These are phyloP conservation scores for Colaptes auratus DNA, from an alignment of 2,113 vertebrate genomes.

Conservation along the genomic window DNA sequence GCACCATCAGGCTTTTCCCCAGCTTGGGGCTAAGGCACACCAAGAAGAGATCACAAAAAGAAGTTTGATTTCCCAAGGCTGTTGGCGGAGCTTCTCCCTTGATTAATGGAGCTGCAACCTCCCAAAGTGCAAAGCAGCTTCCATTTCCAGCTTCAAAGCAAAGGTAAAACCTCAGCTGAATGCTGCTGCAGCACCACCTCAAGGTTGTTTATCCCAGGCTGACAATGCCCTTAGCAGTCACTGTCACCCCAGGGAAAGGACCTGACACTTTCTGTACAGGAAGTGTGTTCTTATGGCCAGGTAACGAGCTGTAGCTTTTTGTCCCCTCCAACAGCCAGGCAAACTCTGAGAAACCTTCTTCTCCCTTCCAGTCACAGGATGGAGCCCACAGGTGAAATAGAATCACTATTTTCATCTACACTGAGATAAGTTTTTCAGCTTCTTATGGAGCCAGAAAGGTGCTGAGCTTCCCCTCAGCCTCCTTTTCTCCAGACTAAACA, in stretches of 20 bases:
- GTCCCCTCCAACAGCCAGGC: neutral
- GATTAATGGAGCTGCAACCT: neutral
- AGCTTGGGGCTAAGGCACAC: neutral
- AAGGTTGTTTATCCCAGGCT: neutral
- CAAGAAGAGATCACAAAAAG: neutral
- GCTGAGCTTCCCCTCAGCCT: neutral
- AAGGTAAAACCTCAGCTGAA: neutral
- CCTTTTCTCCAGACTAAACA: too few relatives aligned
- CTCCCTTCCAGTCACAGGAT: neutral
- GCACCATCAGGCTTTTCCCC: neutral
- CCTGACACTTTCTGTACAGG: neutral
- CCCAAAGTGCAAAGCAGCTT: neutral
- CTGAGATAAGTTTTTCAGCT: neutral
- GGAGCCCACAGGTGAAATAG: neutral
- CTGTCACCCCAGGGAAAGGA: neutral
- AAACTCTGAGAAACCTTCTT: neutral
- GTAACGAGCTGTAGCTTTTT: neutral
- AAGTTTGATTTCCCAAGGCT: neutral
- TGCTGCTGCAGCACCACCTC: neutral
- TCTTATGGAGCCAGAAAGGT: neutral
- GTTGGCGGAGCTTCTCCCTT: neutral
- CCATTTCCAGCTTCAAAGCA: neutral
- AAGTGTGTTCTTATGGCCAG: neutral
- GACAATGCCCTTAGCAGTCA: neutral
- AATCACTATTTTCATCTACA: neutral